Conservation (phyloP, 2,888 invertebrate species). For the Drosophila peninsularis region DNA sequence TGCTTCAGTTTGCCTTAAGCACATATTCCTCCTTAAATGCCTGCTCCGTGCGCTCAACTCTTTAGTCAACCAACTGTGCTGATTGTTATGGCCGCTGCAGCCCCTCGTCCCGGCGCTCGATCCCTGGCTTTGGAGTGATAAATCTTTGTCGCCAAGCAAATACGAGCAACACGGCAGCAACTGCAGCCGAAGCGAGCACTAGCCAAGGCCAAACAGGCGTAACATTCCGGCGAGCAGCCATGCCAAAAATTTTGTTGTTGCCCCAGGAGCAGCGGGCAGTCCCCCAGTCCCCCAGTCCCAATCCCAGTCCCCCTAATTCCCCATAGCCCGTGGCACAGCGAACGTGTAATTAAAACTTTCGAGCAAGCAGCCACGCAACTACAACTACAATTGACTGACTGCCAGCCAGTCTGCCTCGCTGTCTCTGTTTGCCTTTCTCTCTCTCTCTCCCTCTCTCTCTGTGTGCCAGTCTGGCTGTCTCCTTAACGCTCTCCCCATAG, state of each 20-base stretch:
- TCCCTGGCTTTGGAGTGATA: conserved; percentile 53
- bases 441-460: neutral
- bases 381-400: conserved; percentile 73
- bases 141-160: conserved; percentile 66
- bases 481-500: neutral
- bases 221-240: conserved; percentile 27
- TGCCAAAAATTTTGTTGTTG: conserved; percentile 56
- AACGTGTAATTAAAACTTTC: conserved; percentile 83
- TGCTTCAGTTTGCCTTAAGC: neutral
- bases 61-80: conserved; percentile 18
- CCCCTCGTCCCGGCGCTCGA: neutral
- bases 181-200: conserved; percentile 13
- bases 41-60: neutral
- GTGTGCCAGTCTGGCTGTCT: neutral
- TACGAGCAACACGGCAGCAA: conserved; percentile 46
- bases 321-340: conserved; percentile 37
- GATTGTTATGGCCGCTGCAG: conserved; percentile 16
- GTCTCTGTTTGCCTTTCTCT: neutral
- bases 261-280: conserved; percentile 50
- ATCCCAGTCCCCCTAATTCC: conserved; percentile 13
- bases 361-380: conserved; percentile 77
- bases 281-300: conserved; percentile 3
- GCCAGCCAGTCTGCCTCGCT: conserved; percentile 32
- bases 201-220: conserved; percentile 45
- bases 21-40: neutral